A percentile compares a stretch with the other conserved stretches of the same genome.
Conservation (phyloP, 2,113 vertebrate species). For the Amphiprion ocellaris region DNA sequence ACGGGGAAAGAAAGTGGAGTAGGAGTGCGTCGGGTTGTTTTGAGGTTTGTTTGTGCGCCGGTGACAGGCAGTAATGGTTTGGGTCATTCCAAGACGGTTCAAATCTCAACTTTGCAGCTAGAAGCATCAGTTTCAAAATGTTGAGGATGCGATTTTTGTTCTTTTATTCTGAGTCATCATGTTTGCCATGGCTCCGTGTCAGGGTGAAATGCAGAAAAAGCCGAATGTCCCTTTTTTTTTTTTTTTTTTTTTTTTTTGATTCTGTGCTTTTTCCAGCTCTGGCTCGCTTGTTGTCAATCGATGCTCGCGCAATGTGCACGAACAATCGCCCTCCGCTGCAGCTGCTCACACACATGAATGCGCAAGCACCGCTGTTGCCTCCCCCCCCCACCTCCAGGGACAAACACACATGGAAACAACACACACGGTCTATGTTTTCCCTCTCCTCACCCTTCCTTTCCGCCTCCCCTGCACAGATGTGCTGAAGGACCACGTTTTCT, state of each 20-base stretch:
- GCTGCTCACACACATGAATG: slow-evolving; percentile 40
- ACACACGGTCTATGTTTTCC: slow-evolving; percentile 12
- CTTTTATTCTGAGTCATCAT: not conserved
- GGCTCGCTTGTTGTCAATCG: slow-evolving; percentile 59
- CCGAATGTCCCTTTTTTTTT: slow-evolving; percentile 13
- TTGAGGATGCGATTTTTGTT: slow-evolving; percentile 14
- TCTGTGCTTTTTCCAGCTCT: not conserved
- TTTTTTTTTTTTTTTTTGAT: slow-evolving; percentile 1
- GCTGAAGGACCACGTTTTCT: slow-evolving; percentile 44
- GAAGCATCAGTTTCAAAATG: slow-evolving; percentile 11
- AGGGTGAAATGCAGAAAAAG: slow-evolving; percentile 39
- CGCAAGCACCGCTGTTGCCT: not conserved
- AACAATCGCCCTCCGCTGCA: slow-evolving; percentile 30
- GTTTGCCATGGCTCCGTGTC: slow-evolving; percentile 15
- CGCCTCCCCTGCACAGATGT: slow-evolving; percentile 48
- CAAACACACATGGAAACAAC: slow-evolving; percentile 22
- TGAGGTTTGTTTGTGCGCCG: not conserved
- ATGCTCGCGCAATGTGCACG: slow-evolving; percentile 57
- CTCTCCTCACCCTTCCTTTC: slow-evolving; percentile 35
- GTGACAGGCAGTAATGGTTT: not conserved
- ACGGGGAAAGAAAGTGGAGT: not conserved
- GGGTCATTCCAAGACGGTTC: not conserved
- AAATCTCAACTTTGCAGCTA: not conserved
- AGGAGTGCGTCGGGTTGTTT: not conserved
- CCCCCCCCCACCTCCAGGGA: not conserved